Conservation (phyloP, 1,140 invertebrate species). For the Euura lappo region DNA sequence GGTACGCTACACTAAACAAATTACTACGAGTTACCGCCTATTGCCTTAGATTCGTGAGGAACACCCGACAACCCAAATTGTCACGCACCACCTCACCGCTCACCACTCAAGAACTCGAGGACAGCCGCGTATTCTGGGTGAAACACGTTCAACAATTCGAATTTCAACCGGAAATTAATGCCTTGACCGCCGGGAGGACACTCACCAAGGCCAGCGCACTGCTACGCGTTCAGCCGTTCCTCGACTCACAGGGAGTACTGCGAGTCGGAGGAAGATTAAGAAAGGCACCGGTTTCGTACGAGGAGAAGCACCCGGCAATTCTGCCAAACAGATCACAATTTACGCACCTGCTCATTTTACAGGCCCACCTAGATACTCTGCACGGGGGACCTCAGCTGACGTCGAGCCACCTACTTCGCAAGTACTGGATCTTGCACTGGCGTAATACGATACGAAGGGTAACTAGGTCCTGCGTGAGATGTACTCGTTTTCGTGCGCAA, state of each 20-base stretch:
- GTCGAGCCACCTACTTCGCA: no score
- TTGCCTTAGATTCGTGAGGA: neutral
- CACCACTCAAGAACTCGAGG: neutral
- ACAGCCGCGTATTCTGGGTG: neutral
- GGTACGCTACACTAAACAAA: neutral
- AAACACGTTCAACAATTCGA: neutral
- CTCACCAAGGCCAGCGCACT: no score
- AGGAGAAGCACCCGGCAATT: slow-evolving; percentile 27
- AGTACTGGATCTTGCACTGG: no score
- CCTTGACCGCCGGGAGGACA: neutral
- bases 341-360: slow-evolving; percentile 32
- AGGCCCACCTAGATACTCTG: slow-evolving; percentile 36
- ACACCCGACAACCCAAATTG: neutral
- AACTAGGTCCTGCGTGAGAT: no score
- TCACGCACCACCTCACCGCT: neutral
- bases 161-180: neutral
- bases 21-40: neutral
- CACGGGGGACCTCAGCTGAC: slow-evolving; percentile 48
- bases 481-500: no score
- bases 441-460: no score
- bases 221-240: slow-evolving; percentile 15
- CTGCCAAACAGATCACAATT: slow-evolving; percentile 23
- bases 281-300: slow-evolving; percentile 16
- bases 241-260: slow-evolving; percentile 22
- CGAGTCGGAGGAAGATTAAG: slow-evolving; percentile 29